Percentiles rank a stretch among this genome's conserved stretches.
phyloP scores from a whole-genome alignment of 1,140 invertebrate species.

The Himalopsyche phryganea region DNA sequence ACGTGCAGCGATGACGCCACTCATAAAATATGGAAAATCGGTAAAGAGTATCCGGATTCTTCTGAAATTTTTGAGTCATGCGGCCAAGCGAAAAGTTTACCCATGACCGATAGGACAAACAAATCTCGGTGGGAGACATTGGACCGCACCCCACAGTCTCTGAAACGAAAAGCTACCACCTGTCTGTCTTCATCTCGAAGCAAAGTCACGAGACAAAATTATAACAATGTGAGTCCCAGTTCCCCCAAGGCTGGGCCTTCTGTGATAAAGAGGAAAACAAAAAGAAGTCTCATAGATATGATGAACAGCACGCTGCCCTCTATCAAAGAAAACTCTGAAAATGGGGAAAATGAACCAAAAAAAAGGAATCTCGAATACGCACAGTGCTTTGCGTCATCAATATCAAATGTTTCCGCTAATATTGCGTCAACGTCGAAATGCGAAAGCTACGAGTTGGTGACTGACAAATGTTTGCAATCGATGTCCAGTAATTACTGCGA shows the following conservation, averaged over 20 bases:
- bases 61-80: conserved; percentile 48
- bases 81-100: conserved; percentile 55
- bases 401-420: too few relatives aligned
- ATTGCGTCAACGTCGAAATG: conserved; percentile 15
- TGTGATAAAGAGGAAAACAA: conserved; percentile 18
- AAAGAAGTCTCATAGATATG: conserved; percentile 30
- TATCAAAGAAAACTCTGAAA: conserved; percentile 13
- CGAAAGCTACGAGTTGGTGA: conserved; percentile 2
- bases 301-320: conserved; percentile 14
- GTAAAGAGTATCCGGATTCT: conserved; percentile 52
- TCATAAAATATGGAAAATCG: conserved; percentile 72
- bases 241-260: conserved; percentile 2
- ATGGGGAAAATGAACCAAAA: conserved; percentile 19
- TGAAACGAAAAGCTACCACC: conserved; percentile 40
- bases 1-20: conserved; percentile 78
- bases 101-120: conserved; percentile 31
- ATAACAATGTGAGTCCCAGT: conserved; percentile 1
- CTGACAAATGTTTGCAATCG: too few relatives aligned
- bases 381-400: background rate
- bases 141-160: conserved; percentile 50
- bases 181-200: conserved; percentile 5
- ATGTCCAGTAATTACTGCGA: too few relatives aligned
- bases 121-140: conserved; percentile 42
- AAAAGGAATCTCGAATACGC: background rate
- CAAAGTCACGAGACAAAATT: background rate